phyloP scores from a whole-genome alignment of 2,888 invertebrate genomes.

The Pedicia rivosa region DNA sequence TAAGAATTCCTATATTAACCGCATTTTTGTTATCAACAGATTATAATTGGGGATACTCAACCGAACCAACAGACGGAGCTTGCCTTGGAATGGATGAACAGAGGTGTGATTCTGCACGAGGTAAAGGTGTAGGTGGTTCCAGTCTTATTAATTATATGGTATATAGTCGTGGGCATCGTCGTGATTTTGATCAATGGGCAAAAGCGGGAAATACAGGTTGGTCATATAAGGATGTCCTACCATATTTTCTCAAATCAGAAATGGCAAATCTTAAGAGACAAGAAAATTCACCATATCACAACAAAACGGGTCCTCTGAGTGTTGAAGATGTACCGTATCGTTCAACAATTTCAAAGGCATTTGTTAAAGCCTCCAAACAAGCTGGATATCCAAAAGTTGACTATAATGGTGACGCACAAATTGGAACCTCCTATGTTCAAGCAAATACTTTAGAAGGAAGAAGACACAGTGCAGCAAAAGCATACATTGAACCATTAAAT shows the following conservation, averaged over 20 bases:
- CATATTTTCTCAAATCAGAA: constrained; percentile 46
- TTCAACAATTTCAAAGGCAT: constrained; percentile 35
- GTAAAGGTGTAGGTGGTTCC: constrained; percentile 41
- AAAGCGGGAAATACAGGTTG: constrained; percentile 55
- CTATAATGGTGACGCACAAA: constrained; percentile 44
- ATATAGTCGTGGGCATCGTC: constrained; percentile 55
- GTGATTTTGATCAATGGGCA: constrained; percentile 56
- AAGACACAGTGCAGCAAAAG: constrained; percentile 48
- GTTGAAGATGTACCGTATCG: constrained; percentile 42
- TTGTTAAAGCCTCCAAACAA: constrained; percentile 43
- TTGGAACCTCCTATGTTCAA: constrained; percentile 52
- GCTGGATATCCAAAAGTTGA: constrained; percentile 51
- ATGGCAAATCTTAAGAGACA: constrained; percentile 24
- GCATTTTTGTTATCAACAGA: constrained; percentile 27
- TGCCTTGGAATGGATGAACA: constrained; percentile 34
- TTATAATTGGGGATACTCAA: constrained; percentile 55
- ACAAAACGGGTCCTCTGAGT: constrained; percentile 40
- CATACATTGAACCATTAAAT: constrained; percentile 41
- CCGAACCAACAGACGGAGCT: constrained; percentile 43
- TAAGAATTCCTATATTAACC: constrained; percentile 23
- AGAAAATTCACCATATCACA: constrained; percentile 38
- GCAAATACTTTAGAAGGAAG: constrained; percentile 40
- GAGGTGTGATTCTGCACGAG: constrained; percentile 34
- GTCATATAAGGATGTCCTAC: constrained; percentile 45
- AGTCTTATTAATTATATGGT: constrained; percentile 49